phyloP scores from a whole-genome alignment of 92 coral and sea anemone species.

The Nematostella vectensis region DNA sequence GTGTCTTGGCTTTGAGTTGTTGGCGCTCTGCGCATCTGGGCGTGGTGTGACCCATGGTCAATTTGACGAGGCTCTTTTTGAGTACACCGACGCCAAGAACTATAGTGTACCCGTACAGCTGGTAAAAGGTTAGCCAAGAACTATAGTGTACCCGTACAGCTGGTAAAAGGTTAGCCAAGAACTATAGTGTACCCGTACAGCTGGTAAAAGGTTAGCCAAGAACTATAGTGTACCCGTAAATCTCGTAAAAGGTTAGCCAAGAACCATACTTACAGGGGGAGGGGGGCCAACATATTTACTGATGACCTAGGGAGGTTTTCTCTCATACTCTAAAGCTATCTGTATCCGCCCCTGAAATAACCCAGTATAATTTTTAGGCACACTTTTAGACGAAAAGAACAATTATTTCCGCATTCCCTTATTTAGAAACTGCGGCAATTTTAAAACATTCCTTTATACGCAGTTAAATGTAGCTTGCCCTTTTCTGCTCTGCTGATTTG shows the following conservation, averaged over 20 bases:
- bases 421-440: too few relatives aligned
- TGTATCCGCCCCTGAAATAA: too few relatives aligned
- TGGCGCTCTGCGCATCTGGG: constrained; percentile 23
- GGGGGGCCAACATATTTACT: too few relatives aligned
- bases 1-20: constrained; percentile 23
- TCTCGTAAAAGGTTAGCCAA: constrained; percentile 4
- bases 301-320: too few relatives aligned
- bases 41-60: constrained; percentile 27
- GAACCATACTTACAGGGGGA: background rate
- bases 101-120: constrained; percentile 5
- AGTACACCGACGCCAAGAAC: constrained; percentile 20
- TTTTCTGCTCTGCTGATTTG: too few relatives aligned
- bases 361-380: too few relatives aligned
- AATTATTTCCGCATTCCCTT: too few relatives aligned
- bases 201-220: constrained; percentile 16
- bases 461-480: too few relatives aligned
- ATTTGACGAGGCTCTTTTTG: constrained; percentile 12
- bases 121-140: constrained; percentile 18
- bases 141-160: constrained; percentile 1
- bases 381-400: too few relatives aligned
- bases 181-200: constrained; percentile 3
- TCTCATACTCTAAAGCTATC: too few relatives aligned
- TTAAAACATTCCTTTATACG: too few relatives aligned
- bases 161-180: constrained; percentile 18
- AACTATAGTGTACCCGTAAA: constrained; percentile 7